phyloP scores from a whole-genome alignment of 2,113 vertebrate genomes.

The Cairina moschata region DNA sequence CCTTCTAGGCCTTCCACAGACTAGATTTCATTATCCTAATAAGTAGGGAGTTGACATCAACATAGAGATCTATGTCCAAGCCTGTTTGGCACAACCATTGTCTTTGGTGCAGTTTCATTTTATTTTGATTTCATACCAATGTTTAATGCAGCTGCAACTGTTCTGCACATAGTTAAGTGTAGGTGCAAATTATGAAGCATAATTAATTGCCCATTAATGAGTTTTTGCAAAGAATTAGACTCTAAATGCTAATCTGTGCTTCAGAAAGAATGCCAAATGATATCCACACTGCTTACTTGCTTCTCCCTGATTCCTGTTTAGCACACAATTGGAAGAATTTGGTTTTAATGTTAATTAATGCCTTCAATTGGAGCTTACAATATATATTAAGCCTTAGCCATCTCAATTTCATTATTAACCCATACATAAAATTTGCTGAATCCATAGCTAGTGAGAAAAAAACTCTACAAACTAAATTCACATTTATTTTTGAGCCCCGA shows the following conservation, averaged over 20 bases:
- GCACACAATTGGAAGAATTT: background rate
- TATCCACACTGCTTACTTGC: background rate
- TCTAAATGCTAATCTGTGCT: conserved; percentile 41
- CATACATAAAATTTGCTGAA: conserved; percentile 10
- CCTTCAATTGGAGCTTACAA: conserved; percentile 39
- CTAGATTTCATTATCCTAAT: background rate
- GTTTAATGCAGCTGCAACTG: background rate
- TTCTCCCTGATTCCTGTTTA: conserved; percentile 48
- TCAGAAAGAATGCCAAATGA: conserved; percentile 40
- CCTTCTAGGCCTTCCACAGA: background rate
- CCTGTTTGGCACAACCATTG: background rate
- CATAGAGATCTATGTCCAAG: background rate
- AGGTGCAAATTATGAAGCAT: conserved; percentile 5
- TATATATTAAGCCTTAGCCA: background rate
- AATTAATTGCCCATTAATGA: conserved; percentile 48
- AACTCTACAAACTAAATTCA: background rate
- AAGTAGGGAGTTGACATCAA: background rate
- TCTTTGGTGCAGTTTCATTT: background rate
- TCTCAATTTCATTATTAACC: conserved; percentile 13
- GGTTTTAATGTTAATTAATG: conserved; percentile 53
- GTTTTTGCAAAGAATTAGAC: conserved; percentile 34
- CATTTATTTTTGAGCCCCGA: background rate
- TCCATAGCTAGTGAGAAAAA: background rate
- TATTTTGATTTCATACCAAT: conserved; percentile 1
- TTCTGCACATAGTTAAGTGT: background rate